Evolutionary conservation across 2,888 invertebrate genomes (phyloP).

Genomic region (Dorcus parallelipipedus): DNA sequence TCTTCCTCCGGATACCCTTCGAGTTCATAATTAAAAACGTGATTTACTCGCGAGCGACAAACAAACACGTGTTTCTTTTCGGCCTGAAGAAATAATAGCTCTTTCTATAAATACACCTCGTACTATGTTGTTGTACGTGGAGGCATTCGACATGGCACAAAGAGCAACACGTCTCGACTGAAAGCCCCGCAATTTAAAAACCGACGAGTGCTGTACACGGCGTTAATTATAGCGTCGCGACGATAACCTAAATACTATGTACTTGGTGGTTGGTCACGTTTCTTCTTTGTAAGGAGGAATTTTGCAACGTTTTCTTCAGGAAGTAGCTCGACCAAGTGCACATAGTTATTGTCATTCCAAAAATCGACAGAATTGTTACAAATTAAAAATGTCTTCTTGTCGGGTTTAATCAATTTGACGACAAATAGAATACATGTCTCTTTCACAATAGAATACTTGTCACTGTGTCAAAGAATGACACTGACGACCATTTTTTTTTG

Average conservation of each 20-base stretch:
- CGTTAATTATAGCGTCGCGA: conserved; percentile 23
- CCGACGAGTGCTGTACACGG: conserved; percentile 18
- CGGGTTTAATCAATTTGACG: too few species aligned
- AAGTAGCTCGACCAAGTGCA: too few species aligned
- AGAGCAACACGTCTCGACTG: conserved; percentile 17
- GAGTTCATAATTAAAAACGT: conserved; percentile 58
- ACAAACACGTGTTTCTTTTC: not conserved
- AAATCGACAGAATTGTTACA: too few species aligned
- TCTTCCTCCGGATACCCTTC: conserved; percentile 82
- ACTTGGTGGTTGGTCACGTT: conserved; percentile 2
- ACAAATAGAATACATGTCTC: too few species aligned
- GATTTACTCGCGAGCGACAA: not conserved
- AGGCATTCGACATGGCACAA: conserved; percentile 16
- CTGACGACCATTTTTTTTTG: too few species aligned
- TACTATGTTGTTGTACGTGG: conserved; percentile 12
- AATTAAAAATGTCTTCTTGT: too few species aligned
- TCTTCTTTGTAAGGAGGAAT: conserved; percentile 6
- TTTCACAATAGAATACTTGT: too few species aligned
- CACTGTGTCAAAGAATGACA: too few species aligned
- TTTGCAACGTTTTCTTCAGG: too few species aligned
- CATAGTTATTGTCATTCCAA: too few species aligned
- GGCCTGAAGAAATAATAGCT: not conserved
- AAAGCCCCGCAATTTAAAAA: conserved; percentile 18
- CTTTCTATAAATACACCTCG: conserved; percentile 26
- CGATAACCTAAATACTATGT: conserved; percentile 23